Percentiles rank a stretch among this genome's conserved stretches.
Evolutionary conservation across 1,140 invertebrate species (phyloP).

Genomic region (Schlechtendalia chinensis): DNA sequence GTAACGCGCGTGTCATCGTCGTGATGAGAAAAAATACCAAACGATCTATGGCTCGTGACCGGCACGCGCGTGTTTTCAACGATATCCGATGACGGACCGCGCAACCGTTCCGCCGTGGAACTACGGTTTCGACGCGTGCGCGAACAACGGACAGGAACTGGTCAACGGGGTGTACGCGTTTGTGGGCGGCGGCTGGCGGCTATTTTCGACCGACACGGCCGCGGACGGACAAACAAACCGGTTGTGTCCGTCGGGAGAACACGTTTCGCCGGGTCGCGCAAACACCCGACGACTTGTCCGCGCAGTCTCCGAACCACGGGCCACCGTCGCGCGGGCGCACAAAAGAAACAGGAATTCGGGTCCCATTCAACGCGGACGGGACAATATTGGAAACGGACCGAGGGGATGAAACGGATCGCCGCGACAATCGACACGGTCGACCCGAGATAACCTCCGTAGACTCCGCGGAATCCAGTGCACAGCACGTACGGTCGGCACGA

Average conservation of each 20-base stretch:
- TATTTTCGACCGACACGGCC: no score
- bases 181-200: no score
- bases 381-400: constrained; percentile 15
- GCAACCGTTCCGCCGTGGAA: no score
- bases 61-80: constrained; percentile 2
- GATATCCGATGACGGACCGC: constrained; percentile 22
- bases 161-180: neutral
- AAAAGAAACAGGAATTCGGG: constrained; percentile 9
- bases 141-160: constrained; percentile 5
- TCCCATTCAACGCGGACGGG: neutral
- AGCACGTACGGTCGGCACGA: neutral
- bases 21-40: no score
- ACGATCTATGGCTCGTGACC: constrained; percentile 44
- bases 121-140: neutral
- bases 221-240: no score
- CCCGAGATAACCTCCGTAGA: constrained; percentile 2
- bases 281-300: no score
- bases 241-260: no score
- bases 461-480: constrained; percentile 23
- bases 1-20: neutral
- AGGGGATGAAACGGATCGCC: constrained; percentile 16
- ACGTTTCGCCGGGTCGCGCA: no score
- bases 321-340: neutral
- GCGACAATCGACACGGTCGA: constrained; percentile 22
- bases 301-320: no score